Evolutionary conservation across 2,888 invertebrate species (phyloP).

Genomic region (Meteorus colon): DNA sequence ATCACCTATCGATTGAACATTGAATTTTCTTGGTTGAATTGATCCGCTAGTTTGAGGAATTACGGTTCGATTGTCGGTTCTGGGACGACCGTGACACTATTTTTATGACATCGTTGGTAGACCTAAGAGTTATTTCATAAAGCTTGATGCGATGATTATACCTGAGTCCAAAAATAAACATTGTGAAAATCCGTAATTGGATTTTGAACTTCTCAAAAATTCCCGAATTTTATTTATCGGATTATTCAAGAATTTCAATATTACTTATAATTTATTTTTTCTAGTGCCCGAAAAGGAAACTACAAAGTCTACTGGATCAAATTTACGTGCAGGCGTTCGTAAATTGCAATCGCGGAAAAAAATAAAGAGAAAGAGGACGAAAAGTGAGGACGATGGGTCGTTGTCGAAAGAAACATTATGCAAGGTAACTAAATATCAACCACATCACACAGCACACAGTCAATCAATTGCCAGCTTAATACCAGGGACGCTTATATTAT

Average conservation of each 20-base stretch:
- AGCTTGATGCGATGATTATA: no score
- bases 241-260: background rate
- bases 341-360: slow-evolving; percentile 57
- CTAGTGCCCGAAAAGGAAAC: slow-evolving; percentile 45
- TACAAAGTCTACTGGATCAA: slow-evolving; percentile 43
- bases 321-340: slow-evolving; percentile 52
- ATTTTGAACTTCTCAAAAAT: no score
- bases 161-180: no score
- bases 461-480: slow-evolving; percentile 59
- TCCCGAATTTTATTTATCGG: no score
- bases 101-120: no score
- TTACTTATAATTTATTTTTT: slow-evolving; percentile 22
- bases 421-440: slow-evolving; percentile 49
- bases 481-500: slow-evolving; percentile 67
- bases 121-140: no score
- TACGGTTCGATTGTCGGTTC: no score
- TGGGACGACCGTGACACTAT: no score
- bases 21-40: no score
- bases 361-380: slow-evolving; percentile 59
- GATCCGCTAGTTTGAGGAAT: no score
- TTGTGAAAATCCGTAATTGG: no score
- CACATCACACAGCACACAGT: slow-evolving; percentile 51
- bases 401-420: slow-evolving; percentile 49
- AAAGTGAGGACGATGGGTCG: slow-evolving; percentile 44
- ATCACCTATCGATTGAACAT: no score